Conservation (phyloP, 2,888 invertebrate species). For the Aphodius granarius region DNA sequence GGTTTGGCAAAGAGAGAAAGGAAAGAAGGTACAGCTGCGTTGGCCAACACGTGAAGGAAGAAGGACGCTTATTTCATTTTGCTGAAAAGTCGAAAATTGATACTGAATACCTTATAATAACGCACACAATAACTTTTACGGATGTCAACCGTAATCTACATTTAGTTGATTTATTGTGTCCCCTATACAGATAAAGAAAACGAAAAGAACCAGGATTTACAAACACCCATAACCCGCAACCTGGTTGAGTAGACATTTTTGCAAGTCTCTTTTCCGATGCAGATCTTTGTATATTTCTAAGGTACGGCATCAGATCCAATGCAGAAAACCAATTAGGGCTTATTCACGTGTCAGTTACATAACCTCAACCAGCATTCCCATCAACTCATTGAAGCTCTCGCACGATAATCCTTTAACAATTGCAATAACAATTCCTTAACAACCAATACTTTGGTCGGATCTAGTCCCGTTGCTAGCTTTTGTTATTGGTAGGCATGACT, state of each 20-base stretch:
- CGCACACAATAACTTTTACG: slow-evolving; percentile 11
- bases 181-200: background rate
- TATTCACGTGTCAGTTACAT: background rate
- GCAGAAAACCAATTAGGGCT: background rate
- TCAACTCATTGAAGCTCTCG: background rate
- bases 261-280: no score
- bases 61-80: background rate
- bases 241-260: background rate
- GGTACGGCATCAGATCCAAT: background rate
- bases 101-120: slow-evolving; percentile 15
- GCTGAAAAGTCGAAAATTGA: slow-evolving; percentile 15
- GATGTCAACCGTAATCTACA: slow-evolving; percentile 12
- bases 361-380: background rate
- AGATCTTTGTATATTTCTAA: no score
- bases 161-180: slow-evolving; percentile 7
- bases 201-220: background rate
- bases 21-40: background rate
- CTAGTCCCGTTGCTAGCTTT: background rate
- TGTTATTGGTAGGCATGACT: background rate
- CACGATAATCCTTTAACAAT: background rate
- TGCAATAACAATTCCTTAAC: no score
- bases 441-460: no score
- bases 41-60: background rate
- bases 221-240: background rate
- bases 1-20: background rate